Base-by-base conservation (phyloP, 1,140 invertebrate genomes). In the Pseudomyrmex cubaensis region DNA sequence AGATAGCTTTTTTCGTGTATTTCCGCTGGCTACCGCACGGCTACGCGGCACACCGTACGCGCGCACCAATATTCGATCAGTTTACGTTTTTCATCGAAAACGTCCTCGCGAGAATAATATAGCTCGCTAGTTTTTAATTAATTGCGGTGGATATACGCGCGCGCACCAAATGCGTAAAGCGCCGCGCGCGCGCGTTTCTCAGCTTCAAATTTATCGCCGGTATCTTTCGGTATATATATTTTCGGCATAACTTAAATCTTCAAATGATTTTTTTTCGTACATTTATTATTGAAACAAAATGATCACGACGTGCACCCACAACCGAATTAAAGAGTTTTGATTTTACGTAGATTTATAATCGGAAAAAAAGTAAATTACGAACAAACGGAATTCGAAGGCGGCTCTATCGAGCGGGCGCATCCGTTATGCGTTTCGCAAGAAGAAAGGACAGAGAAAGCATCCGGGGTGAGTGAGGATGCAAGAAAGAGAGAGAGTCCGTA, bases 381-480 rank as follows among this genome's bases (percentile, higher is more conserved):
- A 35, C 5, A 35, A 48, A 62, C 48, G 17, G 13, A 20, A 75
- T 86, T 85, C 75, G 75, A 80, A 86, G 54, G 84, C 12, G 73
- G 48, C 54, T 86, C 69, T 75, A 84, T 86, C 69, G 76, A 84
- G 75, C 70, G 73, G 52, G 59, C 85, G 80, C 87, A 87, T 90
- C 76, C 80, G 88, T 90, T 85, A 88, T 88, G 74, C 83, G 66
- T 77, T 87, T 78, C 61, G 35, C 5, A 82, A 74, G 56, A 69
- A 77, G 73, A 57, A 73, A 57, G 74, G 17, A 17, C 20, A 84
- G 25, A 76, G n/a, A 46, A n/a, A 59, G 70, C 56, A 12, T 61
- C 50, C 50, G 52, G 48, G 48, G 44, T 46, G 50, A 63, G 17
- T 44, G 25, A 69, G 25, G 10, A 75, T 83, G 48, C 50, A 50